These are phyloP conservation scores for Macrobrachium rosenbergii DNA, from an alignment of 1,140 invertebrate genomes.

Conservation along the genomic window DNA sequence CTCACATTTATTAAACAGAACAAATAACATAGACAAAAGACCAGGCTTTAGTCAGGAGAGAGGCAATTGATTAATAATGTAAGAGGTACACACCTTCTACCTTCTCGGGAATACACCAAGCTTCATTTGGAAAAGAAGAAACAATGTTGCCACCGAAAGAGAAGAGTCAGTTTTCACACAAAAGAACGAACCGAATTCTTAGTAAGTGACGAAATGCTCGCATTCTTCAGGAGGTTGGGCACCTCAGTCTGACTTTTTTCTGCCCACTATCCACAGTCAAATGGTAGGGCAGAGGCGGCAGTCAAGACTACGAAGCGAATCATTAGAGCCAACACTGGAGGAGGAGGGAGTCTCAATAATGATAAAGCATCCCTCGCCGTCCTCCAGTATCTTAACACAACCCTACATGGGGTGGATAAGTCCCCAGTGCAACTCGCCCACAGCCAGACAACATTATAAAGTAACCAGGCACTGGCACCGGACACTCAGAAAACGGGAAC, in stretches of 20 bases:
- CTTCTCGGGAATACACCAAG: no score
- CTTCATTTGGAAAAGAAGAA: no score
- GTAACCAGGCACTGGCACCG: neutral
- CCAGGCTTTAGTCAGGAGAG: no score
- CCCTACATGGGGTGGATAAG: neutral
- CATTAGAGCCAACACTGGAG: neutral
- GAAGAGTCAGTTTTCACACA: no score
- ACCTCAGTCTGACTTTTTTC: neutral
- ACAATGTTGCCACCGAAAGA: no score
- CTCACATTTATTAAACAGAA: no score
- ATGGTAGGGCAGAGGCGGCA: slow-evolving; percentile 4
- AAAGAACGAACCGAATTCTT: no score
- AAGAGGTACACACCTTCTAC: no score
- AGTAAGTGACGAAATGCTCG: neutral
- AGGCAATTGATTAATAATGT: no score
- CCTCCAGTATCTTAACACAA: slow-evolving; percentile 19
- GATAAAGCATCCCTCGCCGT: neutral
- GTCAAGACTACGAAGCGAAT: slow-evolving; percentile 23
- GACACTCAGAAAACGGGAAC: neutral
- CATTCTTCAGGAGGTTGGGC: slow-evolving; percentile 8
- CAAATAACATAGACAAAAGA: no score
- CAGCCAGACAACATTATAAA: neutral
- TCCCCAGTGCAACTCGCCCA: neutral
- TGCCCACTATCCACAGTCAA: slow-evolving; percentile 15
- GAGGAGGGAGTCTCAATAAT: neutral